A percentile compares a stretch with the other conserved stretches of the same genome.
Conservation (phyloP, 2,888 invertebrate genomes). For the Melanargia galathea region DNA sequence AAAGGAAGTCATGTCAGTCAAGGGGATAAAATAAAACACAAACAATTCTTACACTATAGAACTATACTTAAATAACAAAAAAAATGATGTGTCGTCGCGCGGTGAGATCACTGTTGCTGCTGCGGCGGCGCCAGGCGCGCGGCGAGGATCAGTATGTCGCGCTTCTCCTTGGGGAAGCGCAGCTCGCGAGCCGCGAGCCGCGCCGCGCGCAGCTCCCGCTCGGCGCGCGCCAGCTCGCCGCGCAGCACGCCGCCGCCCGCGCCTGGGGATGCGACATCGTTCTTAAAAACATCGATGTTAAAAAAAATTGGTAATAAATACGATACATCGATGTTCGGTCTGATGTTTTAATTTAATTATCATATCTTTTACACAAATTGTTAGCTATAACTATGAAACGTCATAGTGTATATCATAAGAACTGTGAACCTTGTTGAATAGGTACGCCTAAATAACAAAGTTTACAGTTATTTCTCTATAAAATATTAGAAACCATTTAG, state of each 20-base stretch:
- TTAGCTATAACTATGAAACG: too few species aligned
- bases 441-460: too few species aligned
- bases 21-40: slow-evolving; percentile 56
- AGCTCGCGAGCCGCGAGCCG: slow-evolving; percentile 94
- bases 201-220: slow-evolving; percentile 92
- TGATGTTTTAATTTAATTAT: too few species aligned
- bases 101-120: slow-evolving; percentile 76
- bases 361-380: too few species aligned
- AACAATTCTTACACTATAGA: slow-evolving; percentile 63
- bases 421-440: too few species aligned
- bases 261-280: too few species aligned
- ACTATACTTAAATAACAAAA: slow-evolving; percentile 75
- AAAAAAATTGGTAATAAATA: too few species aligned
- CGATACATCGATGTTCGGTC: too few species aligned
- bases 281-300: too few species aligned
- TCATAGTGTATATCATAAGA: too few species aligned
- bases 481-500: too few species aligned
- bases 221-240: slow-evolving; percentile 91
- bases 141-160: slow-evolving; percentile 96
- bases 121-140: slow-evolving; percentile 87
- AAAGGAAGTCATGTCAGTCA: background rate
- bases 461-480: too few species aligned
- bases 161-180: slow-evolving; percentile 97
- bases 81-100: slow-evolving; percentile 40
- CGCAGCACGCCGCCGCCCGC: slow-evolving; percentile 85